Evolutionary conservation across 2,888 invertebrate genomes (phyloP).

Genomic region (Uloborus plumipes): DNA sequence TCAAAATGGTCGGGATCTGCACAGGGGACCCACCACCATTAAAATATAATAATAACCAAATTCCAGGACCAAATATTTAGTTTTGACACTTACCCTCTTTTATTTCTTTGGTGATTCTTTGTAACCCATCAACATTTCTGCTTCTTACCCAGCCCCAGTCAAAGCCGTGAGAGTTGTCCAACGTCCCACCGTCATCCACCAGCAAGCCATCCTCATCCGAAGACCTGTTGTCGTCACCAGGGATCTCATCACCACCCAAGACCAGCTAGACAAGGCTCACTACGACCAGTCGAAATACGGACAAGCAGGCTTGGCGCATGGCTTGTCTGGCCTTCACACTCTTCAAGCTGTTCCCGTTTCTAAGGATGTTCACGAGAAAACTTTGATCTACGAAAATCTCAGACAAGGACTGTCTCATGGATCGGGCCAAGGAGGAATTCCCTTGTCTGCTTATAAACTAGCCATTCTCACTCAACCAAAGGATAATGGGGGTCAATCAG

Average conservation of each 20-base stretch:
- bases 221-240: constrained; percentile 46
- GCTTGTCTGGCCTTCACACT: no score
- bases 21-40: no score
- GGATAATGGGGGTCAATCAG: not conserved
- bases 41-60: no score
- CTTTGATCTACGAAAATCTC: constrained; percentile 19
- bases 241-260: constrained; percentile 35
- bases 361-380: constrained; percentile 13
- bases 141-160: not conserved
- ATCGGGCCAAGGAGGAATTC: not conserved
- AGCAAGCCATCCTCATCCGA: constrained; percentile 30
- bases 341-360: not conserved
- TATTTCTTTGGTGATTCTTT: no score
- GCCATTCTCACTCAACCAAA: not conserved
- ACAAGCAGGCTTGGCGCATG: not conserved
- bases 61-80: no score
- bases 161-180: constrained; percentile 27
- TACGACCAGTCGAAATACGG: constrained; percentile 4
- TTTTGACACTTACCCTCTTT: no score
- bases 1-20: no score
- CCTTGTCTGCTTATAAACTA: constrained; percentile 4
- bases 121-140: no score
- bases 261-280: constrained; percentile 37
- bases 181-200: constrained; percentile 25
- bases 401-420: not conserved